Evolutionary conservation across 2,888 invertebrate species (phyloP).

Genomic region (Dolomedes plantarius): DNA sequence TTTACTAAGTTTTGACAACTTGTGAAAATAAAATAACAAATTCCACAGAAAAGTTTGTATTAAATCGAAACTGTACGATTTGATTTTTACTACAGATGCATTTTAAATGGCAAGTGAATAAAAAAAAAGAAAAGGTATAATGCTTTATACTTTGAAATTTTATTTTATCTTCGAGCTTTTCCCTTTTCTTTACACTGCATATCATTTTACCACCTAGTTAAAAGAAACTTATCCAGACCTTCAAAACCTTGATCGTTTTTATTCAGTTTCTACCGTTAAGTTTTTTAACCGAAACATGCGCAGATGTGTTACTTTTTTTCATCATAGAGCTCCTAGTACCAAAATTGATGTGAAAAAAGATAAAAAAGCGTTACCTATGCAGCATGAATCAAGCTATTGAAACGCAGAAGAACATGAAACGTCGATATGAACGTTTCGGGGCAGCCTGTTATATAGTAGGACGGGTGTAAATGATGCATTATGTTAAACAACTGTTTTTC

Average conservation of each 20-base stretch:
- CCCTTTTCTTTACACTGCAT: too few relatives aligned
- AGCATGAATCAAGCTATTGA: slow-evolving; percentile 38
- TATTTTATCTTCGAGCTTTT: too few relatives aligned
- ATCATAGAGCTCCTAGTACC: not conserved
- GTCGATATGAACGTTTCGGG: slow-evolving; percentile 37
- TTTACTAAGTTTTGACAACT: too few relatives aligned
- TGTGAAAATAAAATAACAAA: too few relatives aligned
- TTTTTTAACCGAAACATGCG: not conserved
- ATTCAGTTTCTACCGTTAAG: not conserved
- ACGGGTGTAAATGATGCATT: slow-evolving; percentile 67
- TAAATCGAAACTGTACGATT: too few relatives aligned
- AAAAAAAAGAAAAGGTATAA: too few relatives aligned
- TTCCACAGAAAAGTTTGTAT: too few relatives aligned
- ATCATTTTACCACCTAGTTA: too few relatives aligned
- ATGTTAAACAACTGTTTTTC: slow-evolving; percentile 69
- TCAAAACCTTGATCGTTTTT: not conserved
- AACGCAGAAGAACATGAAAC: slow-evolving; percentile 23
- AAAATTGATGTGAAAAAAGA: slow-evolving; percentile 28
- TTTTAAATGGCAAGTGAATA: too few relatives aligned
- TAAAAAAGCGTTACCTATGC: slow-evolving; percentile 29
- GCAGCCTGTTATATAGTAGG: slow-evolving; percentile 18
- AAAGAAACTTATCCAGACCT: not conserved
- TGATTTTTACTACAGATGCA: too few relatives aligned
- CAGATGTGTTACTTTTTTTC: not conserved
- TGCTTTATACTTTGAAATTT: too few relatives aligned